Evolutionary conservation across 2,888 invertebrate species (phyloP), one percentile per base, ranked within the genome.

Genomic region (Agrypnus murinus): DNA sequence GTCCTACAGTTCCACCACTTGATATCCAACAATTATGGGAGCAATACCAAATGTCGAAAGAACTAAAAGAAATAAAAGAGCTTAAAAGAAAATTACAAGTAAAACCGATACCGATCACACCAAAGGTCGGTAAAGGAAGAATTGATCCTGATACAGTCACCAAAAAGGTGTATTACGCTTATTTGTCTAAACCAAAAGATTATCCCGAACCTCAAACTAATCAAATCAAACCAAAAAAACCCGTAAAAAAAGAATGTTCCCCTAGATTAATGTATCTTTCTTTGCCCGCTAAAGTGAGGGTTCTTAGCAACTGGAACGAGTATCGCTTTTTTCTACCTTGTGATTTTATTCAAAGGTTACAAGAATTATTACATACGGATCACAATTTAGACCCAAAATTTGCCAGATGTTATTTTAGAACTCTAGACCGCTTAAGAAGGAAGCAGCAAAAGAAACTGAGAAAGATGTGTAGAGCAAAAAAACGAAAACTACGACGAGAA

Each of bases 361-460:
- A 84, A 40, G 78, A 81, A 59, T 77, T 83, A 25, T 72, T 84
- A 10, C 80, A 80, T 53, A 80, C 80, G 1, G 79, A 82, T 43
- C 78, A 80, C 55, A 81, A 79, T 70, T 69, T 84, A 45, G 81
- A 82, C 58, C 80, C 82, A 0, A 76, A 77, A 68, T 81, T 81
- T 31, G 84, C 84, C 0, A 69, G 77, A 1, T 77, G 78, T 45
- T 83, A 82, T 69, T 84, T 83, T 62, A 83, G 82, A 64, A 73
- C 77, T 67, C 58, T 82, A 12, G 81, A 81, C 14, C 36, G 65
- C 46, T 65, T 77, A 58, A 79, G 77, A 55, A 71, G 70, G 6
- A 78, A 75, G 48, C 50, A 62, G n/a, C 69, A 59, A n/a, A 43
- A 36, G 14, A 8, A 17, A 45, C 9, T 32, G 12, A 5, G 48